phyloP scores from a whole-genome alignment of 92 coral and sea anemone genomes.

The Muricea muricata region DNA sequence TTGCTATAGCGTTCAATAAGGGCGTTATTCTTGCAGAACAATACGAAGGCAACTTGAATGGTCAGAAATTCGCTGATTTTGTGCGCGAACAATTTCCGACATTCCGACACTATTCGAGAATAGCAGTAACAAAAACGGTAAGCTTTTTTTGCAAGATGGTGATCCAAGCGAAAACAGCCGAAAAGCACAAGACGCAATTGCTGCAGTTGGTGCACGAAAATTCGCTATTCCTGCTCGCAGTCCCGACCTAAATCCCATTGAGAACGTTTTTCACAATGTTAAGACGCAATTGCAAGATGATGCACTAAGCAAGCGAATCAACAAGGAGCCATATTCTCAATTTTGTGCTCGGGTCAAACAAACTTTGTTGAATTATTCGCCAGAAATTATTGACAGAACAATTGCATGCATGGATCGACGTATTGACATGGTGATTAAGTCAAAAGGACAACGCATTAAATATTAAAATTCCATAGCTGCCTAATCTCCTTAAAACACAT shows the following conservation, averaged over 20 bases:
- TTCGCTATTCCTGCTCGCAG: slow-evolving; percentile 7
- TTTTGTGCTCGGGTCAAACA: slow-evolving; percentile 10
- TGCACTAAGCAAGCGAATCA: slow-evolving; percentile 23
- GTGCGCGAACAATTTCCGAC: slow-evolving; percentile 3
- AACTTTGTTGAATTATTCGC: neutral
- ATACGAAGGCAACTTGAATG: slow-evolving; percentile 11
- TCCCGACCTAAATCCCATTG: slow-evolving; percentile 14
- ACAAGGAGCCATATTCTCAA: slow-evolving; percentile 9
- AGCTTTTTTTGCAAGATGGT: slow-evolving; percentile 17
- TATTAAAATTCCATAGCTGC: slow-evolving; percentile 12
- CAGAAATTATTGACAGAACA: slow-evolving; percentile 21
- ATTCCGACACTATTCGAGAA: neutral
- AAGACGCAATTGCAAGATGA: slow-evolving; percentile 24
- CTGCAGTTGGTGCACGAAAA: neutral
- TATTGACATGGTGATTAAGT: slow-evolving; percentile 20
- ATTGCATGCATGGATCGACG: slow-evolving; percentile 14
- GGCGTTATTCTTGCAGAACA: slow-evolving; percentile 22
- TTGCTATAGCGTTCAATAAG: slow-evolving; percentile 13
- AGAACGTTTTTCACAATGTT: slow-evolving; percentile 11
- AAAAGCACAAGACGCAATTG: slow-evolving; percentile 1
- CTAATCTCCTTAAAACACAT: no score
- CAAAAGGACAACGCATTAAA: slow-evolving; percentile 29
- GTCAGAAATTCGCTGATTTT: slow-evolving; percentile 3
- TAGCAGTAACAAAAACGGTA: neutral
- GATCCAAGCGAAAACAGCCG: slow-evolving; percentile 18